phyloP scores from a whole-genome alignment of 2,113 vertebrate genomes.

The Odocoileus hemionus region DNA sequence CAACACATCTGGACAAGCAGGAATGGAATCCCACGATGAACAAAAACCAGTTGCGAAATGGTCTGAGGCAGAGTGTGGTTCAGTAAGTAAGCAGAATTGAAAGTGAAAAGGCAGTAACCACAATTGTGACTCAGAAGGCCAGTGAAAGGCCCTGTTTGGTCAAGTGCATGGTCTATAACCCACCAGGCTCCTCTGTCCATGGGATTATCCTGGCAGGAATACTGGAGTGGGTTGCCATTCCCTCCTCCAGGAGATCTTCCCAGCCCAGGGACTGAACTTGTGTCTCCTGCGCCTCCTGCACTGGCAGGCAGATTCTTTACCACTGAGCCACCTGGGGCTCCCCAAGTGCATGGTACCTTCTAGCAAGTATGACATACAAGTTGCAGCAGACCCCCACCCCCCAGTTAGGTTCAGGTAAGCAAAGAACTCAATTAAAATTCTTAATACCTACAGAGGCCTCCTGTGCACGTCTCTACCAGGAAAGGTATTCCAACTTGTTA shows the following conservation, averaged over 20 bases:
- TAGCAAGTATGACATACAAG: not conserved
- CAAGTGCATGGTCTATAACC: not conserved
- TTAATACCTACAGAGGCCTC: not conserved
- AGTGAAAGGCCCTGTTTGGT: not conserved
- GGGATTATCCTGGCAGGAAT: not conserved
- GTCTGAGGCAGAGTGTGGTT: constrained; percentile 93
- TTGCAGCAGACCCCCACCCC: not conserved
- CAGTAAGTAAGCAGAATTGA: constrained; percentile 86
- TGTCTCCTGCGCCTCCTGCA: not conserved
- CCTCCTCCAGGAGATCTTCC: not conserved
- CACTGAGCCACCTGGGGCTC: not conserved
- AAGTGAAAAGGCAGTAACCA: not conserved
- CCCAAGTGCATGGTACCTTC: rapidly evolving
- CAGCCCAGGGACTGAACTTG: not conserved
- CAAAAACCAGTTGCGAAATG: constrained; percentile 97
- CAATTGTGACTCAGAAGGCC: not conserved
- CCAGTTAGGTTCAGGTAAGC: not conserved
- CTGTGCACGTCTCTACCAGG: rapidly evolving
- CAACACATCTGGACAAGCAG: constrained; percentile 93
- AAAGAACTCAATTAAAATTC: not conserved
- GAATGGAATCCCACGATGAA: constrained; percentile 98
- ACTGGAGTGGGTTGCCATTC: not conserved
- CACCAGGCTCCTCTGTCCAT: not conserved
- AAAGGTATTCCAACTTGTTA: not conserved
- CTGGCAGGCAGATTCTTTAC: not conserved